A percentile compares a stretch with the other conserved stretches of the same genome.
Conservation (phyloP, 2,888 invertebrate species). For the Sialis lutaria region DNA sequence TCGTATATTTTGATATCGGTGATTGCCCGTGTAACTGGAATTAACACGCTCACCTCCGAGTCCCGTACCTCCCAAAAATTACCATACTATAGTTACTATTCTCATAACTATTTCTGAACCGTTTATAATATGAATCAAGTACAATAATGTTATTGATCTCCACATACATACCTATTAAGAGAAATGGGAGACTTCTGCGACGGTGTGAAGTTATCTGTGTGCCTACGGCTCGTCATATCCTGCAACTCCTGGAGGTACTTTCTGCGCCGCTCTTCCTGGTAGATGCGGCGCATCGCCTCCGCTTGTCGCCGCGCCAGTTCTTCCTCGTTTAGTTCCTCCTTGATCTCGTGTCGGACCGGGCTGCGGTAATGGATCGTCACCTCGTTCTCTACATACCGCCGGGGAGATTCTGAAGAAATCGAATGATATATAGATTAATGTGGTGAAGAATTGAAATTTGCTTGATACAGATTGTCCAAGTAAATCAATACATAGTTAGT, state of each 20-base stretch:
- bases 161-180: constrained; percentile 41
- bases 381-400: constrained; percentile 80
- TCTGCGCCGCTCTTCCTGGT: constrained; percentile 74
- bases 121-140: too few relatives aligned
- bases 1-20: too few relatives aligned
- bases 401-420: constrained; percentile 53
- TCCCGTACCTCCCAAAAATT: too few relatives aligned
- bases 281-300: constrained; percentile 77
- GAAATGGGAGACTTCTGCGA: constrained; percentile 88
- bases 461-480: neutral
- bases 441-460: neutral
- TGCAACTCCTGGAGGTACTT: constrained; percentile 87
- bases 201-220: constrained; percentile 86
- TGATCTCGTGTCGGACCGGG: constrained; percentile 73
- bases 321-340: constrained; percentile 74
- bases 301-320: constrained; percentile 77
- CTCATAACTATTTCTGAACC: too few relatives aligned
- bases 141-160: too few relatives aligned
- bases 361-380: constrained; percentile 88
- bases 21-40: too few relatives aligned
- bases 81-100: too few relatives aligned
- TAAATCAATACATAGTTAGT: too few relatives aligned
- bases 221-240: constrained; percentile 84
- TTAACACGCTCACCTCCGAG: too few relatives aligned
- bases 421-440: neutral